A percentile compares a stretch with the other conserved stretches of the same genome.
These are phyloP conservation scores for Polydrusus tereticollis DNA, from an alignment of 2,888 invertebrate species.

Conservation along the genomic window DNA sequence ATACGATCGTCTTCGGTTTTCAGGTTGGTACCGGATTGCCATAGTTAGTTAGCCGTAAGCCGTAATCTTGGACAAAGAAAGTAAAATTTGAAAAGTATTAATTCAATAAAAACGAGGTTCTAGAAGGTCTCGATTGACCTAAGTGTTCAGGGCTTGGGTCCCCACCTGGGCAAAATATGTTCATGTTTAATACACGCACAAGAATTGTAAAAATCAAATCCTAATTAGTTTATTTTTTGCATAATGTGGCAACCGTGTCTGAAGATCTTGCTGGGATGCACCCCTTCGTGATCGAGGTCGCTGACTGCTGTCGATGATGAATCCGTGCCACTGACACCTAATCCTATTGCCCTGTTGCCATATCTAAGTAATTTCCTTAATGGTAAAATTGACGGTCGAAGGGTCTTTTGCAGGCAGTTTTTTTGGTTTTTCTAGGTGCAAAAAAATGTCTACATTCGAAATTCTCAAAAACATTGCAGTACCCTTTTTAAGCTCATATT, in stretches of 20 bases:
- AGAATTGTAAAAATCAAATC: neutral
- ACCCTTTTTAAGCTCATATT: no score
- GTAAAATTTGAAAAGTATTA: neutral
- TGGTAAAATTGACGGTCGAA: no score
- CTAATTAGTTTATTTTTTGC: conserved; percentile 20
- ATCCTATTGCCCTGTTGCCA: conserved; percentile 40
- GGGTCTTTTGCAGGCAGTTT: no score
- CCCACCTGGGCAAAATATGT: neutral
- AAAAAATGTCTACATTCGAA: no score
- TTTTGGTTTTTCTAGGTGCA: no score
- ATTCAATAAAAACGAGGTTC: neutral
- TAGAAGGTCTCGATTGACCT: neutral
- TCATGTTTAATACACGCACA: neutral
- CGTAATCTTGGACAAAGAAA: neutral
- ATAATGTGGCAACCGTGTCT: conserved; percentile 45
- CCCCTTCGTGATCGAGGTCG: conserved; percentile 48
- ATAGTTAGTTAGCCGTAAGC: conserved; percentile 22
- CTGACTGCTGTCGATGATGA: conserved; percentile 48
- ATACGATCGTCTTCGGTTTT: conserved; percentile 11
- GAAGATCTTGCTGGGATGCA: conserved; percentile 31
- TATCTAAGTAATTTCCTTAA: neutral
- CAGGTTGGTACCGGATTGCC: conserved; percentile 29
- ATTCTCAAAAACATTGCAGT: no score
- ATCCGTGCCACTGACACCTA: conserved; percentile 50
- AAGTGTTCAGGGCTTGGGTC: neutral